These are phyloP conservation scores for Myripristis murdjan DNA, from an alignment of 2,797 vertebrate species.

Conservation along the genomic window DNA sequence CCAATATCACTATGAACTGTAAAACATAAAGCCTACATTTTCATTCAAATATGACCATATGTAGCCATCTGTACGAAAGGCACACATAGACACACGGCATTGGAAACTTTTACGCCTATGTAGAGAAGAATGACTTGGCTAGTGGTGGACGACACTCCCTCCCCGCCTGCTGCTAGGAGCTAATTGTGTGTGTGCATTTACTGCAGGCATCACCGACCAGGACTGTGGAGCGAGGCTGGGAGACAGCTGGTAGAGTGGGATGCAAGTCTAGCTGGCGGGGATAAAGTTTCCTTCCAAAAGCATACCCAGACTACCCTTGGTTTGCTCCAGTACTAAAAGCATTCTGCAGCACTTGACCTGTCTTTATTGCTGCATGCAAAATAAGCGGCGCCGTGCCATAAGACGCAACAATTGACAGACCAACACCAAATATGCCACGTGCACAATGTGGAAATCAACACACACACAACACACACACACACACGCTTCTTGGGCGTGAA, in stretches of 20 bases:
- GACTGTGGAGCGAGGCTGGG: slow-evolving; percentile 48
- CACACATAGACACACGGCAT: slow-evolving; percentile 59
- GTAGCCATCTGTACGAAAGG: slow-evolving; percentile 73
- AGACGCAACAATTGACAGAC: slow-evolving; percentile 20
- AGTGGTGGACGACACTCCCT: slow-evolving; percentile 74
- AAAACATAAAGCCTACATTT: slow-evolving; percentile 33
- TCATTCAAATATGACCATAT: slow-evolving; percentile 72
- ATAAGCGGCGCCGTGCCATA: neutral
- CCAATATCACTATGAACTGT: neutral
- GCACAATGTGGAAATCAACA: slow-evolving; percentile 67
- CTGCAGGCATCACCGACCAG: slow-evolving; percentile 66
- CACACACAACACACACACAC: slow-evolving; percentile 45
- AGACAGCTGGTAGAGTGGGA: slow-evolving; percentile 80
- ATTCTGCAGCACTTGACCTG: slow-evolving; percentile 11
- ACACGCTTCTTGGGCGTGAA: slow-evolving; percentile 73
- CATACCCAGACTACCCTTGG: slow-evolving; percentile 60
- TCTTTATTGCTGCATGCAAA: slow-evolving; percentile 2
- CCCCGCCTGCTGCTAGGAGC: slow-evolving; percentile 55
- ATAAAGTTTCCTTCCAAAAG: slow-evolving; percentile 77
- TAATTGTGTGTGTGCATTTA: slow-evolving; percentile 46
- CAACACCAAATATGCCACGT: slow-evolving; percentile 69
- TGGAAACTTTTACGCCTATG: slow-evolving; percentile 76
- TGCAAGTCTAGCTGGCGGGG: slow-evolving; percentile 73
- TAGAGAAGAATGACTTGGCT: slow-evolving; percentile 65
- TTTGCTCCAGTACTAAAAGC: slow-evolving; percentile 19